Evolutionary conservation across 1,140 invertebrate genomes (phyloP).

Genomic region (Aleiodes sp.): DNA sequence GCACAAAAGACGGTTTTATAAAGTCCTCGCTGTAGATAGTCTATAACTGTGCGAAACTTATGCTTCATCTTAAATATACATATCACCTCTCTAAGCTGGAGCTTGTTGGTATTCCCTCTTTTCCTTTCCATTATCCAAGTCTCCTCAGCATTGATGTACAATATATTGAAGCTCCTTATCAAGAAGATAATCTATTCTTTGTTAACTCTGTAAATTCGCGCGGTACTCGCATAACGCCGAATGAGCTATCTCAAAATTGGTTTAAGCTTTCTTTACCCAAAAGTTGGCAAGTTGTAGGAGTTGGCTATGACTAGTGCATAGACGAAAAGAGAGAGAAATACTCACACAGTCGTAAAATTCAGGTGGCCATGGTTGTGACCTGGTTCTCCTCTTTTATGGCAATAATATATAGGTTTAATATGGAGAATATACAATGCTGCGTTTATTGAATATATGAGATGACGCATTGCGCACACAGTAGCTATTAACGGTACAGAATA

Average conservation of each 20-base stretch:
- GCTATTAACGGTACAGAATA: not conserved
- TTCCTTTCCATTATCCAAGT: no score
- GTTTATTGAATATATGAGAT: not conserved
- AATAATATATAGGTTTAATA: not conserved
- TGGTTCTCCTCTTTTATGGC: not conserved
- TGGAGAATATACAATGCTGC: not conserved
- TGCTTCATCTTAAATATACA: no score
- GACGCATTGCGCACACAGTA: constrained; percentile 7
- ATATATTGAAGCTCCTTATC: constrained; percentile 2
- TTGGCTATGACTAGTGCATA: not conserved
- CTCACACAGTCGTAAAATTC: not conserved
- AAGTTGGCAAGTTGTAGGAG: not conserved
- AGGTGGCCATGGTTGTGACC: constrained; percentile 1
- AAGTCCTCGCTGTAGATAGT: no score
- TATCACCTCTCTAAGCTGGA: no score
- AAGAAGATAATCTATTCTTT: not conserved
- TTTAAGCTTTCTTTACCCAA: not conserved
- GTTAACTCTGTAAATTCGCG: not conserved
- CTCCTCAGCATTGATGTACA: not conserved
- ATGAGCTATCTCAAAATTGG: not conserved
- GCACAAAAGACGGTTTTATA: no score
- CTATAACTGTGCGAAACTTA: no score
- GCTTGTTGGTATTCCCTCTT: no score
- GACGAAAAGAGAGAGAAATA: not conserved
- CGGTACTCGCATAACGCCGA: not conserved